Percentiles rank a stretch among this genome's conserved stretches.
phyloP scores from a whole-genome alignment of 2,113 vertebrate genomes.

The Colistium nudipinnis region DNA sequence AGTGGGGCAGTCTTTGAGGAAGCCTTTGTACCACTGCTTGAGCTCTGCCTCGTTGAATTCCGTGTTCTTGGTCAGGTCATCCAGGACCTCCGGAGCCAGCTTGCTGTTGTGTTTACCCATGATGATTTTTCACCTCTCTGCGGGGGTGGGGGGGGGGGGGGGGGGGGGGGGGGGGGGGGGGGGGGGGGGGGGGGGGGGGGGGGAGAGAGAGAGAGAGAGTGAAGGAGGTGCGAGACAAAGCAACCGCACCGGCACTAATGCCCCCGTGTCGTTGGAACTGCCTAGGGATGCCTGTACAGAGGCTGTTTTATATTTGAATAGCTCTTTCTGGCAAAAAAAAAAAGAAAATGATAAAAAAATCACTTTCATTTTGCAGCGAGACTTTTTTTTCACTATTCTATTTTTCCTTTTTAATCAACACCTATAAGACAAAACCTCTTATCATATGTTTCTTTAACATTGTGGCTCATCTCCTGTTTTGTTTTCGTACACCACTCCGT shows the following conservation, averaged over 20 bases:
- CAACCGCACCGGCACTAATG: constrained; percentile 25
- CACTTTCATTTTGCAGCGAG: too few species aligned
- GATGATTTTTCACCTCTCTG: constrained; percentile 64
- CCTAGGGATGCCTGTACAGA: not conserved
- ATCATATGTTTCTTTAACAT: too few species aligned
- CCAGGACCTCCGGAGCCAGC: constrained; percentile 94
- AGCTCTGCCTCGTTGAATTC: constrained; percentile 98
- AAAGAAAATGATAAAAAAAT: too few species aligned
- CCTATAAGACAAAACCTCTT: too few species aligned
- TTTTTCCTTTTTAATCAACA: too few species aligned
- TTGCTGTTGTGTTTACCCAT: constrained; percentile 99
- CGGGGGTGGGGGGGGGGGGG: not conserved
- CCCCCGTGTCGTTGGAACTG: constrained; percentile 7
- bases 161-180: not conserved
- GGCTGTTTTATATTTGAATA: too few species aligned
- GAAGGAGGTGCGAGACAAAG: constrained; percentile 38
- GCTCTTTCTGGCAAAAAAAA: too few species aligned
- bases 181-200: constrained; percentile 1
- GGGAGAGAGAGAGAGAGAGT: not conserved
- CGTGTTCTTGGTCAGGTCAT: constrained; percentile 94
- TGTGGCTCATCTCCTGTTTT: too few species aligned
- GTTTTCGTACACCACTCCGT: too few species aligned
- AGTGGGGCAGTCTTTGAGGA: constrained; percentile 96
- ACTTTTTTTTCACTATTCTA: too few species aligned
- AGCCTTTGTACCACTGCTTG: constrained; percentile 99